These are phyloP conservation scores for Microcebus jonahi DNA, from an alignment of 2,113 vertebrate species.

Conservation along the genomic window DNA sequence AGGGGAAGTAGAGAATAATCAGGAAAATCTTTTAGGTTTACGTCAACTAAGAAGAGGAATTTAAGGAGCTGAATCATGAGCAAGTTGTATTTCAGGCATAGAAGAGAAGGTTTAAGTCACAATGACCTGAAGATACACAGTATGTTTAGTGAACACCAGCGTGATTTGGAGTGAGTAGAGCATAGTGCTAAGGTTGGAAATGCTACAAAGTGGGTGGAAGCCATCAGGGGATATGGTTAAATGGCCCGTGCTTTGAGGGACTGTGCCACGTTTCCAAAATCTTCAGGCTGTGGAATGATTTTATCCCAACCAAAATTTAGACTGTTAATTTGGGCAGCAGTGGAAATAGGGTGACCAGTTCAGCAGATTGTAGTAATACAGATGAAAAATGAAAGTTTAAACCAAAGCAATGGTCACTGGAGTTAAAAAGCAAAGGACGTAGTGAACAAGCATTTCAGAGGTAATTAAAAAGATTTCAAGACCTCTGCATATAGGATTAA, in stretches of 20 bases:
- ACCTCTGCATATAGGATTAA: neutral
- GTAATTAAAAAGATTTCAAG: neutral
- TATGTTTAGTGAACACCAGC: neutral
- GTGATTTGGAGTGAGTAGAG: neutral
- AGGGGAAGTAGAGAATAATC: neutral
- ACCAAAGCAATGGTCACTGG: neutral
- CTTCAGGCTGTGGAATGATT: neutral
- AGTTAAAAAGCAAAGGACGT: neutral
- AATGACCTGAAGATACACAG: neutral
- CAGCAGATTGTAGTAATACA: neutral
- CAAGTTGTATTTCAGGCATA: neutral
- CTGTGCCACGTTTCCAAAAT: neutral
- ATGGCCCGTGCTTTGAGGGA: neutral
- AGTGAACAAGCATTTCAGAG: neutral
- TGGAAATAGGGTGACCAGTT: neutral
- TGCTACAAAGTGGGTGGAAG: neutral
- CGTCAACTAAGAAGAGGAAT: neutral
- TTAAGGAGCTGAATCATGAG: neutral
- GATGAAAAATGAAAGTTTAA: neutral
- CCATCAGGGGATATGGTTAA: neutral
- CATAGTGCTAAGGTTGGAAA: neutral
- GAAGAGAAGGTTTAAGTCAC: neutral
- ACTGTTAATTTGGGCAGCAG: neutral
- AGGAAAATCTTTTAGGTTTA: neutral
- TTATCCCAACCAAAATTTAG: constrained; percentile 6